phyloP scores from a whole-genome alignment of 2,113 vertebrate species.

The Varanus salvator region DNA sequence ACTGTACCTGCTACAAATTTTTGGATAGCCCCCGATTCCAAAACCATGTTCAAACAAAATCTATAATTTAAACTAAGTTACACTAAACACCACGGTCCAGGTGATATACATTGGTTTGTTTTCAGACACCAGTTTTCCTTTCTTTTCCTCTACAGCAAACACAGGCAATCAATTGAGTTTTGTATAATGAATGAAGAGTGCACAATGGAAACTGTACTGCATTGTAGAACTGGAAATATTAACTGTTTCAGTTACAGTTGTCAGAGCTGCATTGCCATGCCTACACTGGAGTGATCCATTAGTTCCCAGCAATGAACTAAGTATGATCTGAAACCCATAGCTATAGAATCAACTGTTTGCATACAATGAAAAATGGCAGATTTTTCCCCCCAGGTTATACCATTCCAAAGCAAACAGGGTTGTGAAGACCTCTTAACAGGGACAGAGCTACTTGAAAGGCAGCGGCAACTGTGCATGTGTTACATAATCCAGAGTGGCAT shows the following conservation, averaged over 20 bases:
- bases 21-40: neutral
- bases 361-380: neutral
- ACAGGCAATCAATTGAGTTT: neutral
- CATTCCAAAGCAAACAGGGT: neutral
- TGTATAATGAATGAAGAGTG: neutral
- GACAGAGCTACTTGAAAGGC: neutral
- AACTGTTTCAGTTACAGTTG: constrained; percentile 1
- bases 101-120: neutral
- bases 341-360: neutral
- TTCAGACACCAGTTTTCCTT: neutral
- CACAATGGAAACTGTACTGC: neutral
- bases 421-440: neutral
- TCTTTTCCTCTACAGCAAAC: neutral
- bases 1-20: neutral
- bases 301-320: neutral
- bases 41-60: neutral
- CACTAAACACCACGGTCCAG: neutral
- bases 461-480: neutral
- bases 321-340: constrained; percentile 7
- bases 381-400: neutral
- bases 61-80: neutral
- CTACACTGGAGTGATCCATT: neutral
- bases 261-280: constrained; percentile 2
- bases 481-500: neutral
- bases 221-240: neutral